A percentile compares a stretch with the other conserved stretches of the same genome.
Evolutionary conservation across 2,888 invertebrate genomes (phyloP).

Genomic region (Andricus quercusramuli): DNA sequence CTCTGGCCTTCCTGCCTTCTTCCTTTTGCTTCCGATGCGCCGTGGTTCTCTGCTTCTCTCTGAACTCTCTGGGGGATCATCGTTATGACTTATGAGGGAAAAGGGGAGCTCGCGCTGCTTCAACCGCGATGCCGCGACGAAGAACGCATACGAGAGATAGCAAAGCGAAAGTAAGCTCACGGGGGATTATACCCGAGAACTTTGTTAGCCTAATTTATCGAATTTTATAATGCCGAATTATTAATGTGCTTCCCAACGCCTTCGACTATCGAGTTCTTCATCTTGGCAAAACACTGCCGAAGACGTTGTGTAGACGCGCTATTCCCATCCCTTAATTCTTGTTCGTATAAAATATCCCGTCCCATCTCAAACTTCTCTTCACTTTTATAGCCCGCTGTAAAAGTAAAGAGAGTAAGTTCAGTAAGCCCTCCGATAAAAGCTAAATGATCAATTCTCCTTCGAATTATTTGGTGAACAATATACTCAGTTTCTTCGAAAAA

Average conservation of each 20-base stretch:
- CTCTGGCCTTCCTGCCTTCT: constrained; percentile 50
- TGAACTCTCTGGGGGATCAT: constrained; percentile 57
- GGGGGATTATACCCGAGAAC: constrained; percentile 64
- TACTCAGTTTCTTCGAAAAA: not conserved
- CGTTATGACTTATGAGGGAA: constrained; percentile 65
- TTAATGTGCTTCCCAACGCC: constrained; percentile 63
- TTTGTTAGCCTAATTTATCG: constrained; percentile 73
- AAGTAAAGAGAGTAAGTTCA: constrained; percentile 19
- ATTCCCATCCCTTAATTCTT: constrained; percentile 12
- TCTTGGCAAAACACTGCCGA: not conserved
- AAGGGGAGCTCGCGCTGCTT: constrained; percentile 53
- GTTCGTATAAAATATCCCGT: constrained; percentile 20
- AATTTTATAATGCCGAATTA: constrained; percentile 68
- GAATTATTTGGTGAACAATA: constrained; percentile 19
- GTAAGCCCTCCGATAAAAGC: constrained; percentile 35
- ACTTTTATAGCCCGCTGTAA: constrained; percentile 27
- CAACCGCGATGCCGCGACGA: constrained; percentile 50
- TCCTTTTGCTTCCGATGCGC: constrained; percentile 41
- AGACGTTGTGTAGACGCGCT: not conserved
- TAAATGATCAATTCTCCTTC: constrained; percentile 39
- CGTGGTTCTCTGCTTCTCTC: constrained; percentile 37
- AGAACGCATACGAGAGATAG: constrained; percentile 48
- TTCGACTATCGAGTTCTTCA: constrained; percentile 49
- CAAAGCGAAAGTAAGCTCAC: constrained; percentile 45
- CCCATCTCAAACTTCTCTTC: not conserved